These are phyloP conservation scores for Cepphus grylle DNA, from an alignment of 2,113 vertebrate species.

Conservation along the genomic window DNA sequence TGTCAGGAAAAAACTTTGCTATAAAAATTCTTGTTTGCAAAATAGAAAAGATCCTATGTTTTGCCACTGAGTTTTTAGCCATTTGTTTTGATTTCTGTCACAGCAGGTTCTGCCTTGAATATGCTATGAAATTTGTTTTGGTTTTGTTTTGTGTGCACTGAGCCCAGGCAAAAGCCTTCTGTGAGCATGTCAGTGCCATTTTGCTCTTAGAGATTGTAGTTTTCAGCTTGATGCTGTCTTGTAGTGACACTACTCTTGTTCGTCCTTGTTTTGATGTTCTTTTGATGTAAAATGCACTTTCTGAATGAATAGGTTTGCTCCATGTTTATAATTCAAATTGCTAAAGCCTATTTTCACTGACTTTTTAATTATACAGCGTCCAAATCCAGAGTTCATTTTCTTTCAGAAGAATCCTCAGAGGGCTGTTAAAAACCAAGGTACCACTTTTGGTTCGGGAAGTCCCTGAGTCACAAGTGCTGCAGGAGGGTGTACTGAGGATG, in stretches of 20 bases:
- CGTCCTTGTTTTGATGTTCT: constrained; percentile 15
- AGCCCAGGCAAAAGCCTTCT: background rate
- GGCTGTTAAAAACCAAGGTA: background rate
- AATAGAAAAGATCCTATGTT: background rate
- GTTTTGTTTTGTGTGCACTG: background rate
- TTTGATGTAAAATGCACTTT: constrained; percentile 17
- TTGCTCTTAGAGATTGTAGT: constrained; percentile 14
- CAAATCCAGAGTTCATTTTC: constrained; percentile 17
- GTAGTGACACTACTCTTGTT: background rate
- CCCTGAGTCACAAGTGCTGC: background rate
- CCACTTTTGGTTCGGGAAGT: background rate
- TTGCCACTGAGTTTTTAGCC: background rate
- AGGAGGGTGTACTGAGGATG: background rate
- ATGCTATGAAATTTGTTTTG: background rate
- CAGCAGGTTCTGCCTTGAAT: background rate
- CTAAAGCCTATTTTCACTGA: background rate
- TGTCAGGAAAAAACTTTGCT: background rate
- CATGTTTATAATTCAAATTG: constrained; percentile 24
- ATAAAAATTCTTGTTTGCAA: background rate
- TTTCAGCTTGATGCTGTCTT: constrained; percentile 14
- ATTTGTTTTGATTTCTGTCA: constrained; percentile 19
- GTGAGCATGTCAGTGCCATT: constrained; percentile 17
- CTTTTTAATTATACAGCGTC: background rate
- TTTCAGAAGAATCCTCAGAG: background rate
- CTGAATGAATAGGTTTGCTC: background rate